A percentile compares a stretch with the other conserved stretches of the same genome.
Conservation (phyloP, 1,140 invertebrate species). For the Luehdorfia chinensis region DNA sequence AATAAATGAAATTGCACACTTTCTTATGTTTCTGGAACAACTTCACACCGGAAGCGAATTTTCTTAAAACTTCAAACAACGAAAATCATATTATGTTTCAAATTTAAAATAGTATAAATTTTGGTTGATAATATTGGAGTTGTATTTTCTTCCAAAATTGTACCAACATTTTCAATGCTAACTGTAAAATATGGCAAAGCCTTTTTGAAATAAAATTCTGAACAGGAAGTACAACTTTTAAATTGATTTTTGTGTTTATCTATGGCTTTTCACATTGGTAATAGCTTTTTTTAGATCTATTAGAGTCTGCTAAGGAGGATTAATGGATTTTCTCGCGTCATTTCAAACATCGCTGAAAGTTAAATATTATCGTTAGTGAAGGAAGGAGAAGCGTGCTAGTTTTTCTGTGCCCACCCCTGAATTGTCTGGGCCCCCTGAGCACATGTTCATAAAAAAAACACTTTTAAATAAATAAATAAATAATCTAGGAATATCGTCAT, state of each 20-base stretch:
- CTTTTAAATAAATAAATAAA: too few species aligned
- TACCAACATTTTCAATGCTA: conserved; percentile 18
- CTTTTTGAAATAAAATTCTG: conserved; percentile 30
- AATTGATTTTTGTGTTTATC: conserved; percentile 24
- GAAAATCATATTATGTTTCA: conserved; percentile 46
- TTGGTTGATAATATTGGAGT: conserved; percentile 53
- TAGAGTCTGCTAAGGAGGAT: too few species aligned
- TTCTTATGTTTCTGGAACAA: conserved; percentile 74
- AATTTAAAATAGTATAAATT: conserved; percentile 35
- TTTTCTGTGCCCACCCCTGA: too few species aligned
- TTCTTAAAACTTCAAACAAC: conserved; percentile 52
- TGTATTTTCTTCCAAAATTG: too few species aligned
- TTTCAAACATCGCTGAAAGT: too few species aligned
- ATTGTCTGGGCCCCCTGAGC: too few species aligned
- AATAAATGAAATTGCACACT: conserved; percentile 75
- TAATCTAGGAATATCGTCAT: too few species aligned
- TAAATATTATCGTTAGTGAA: too few species aligned
- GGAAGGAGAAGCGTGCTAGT: too few species aligned
- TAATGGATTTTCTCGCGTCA: too few species aligned
- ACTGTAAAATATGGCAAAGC: conserved; percentile 22
- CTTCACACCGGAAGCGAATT: conserved; percentile 70
- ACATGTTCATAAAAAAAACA: too few species aligned
- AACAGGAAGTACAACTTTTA: conserved; percentile 39
- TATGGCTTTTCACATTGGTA: conserved; percentile 18
- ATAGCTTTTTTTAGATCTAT: too few species aligned